These are phyloP conservation scores for Adrianichthys oophorus DNA, from an alignment of 2,797 vertebrate genomes.

Conservation along the genomic window DNA sequence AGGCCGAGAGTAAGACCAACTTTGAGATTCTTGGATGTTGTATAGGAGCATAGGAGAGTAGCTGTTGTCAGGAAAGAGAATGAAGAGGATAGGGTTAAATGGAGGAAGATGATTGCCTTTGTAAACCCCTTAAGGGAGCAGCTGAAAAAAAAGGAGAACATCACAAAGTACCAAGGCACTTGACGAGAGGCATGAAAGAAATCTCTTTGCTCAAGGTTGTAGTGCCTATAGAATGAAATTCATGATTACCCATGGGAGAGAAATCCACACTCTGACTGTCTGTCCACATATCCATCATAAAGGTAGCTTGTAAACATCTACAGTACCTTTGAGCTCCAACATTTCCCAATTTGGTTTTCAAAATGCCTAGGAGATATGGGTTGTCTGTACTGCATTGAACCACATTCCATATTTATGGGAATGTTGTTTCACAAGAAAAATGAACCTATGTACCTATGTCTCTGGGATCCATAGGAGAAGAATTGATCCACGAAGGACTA, in stretches of 20 bases:
- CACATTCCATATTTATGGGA: conserved; percentile 33
- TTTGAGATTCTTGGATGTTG: too few relatives aligned
- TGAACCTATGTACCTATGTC: neutral
- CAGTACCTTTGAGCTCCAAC: conserved; percentile 32
- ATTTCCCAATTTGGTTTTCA: conserved; percentile 43
- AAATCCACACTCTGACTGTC: conserved; percentile 20
- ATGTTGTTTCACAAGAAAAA: conserved; percentile 16
- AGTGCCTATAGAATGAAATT: conserved; percentile 26
- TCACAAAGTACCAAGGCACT: conserved; percentile 13
- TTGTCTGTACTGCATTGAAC: conserved; percentile 37
- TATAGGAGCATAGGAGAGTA: too few relatives aligned
- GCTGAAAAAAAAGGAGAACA: too few relatives aligned
- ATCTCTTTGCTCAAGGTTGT: conserved; percentile 20
- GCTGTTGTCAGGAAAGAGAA: too few relatives aligned
- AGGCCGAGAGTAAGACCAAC: too few relatives aligned
- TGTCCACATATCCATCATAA: conserved; percentile 34
- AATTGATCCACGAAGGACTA: conserved; percentile 23
- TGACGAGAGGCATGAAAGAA: conserved; percentile 29
- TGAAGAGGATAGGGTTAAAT: too few relatives aligned
- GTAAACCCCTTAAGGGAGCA: too few relatives aligned
- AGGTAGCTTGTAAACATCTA: conserved; percentile 25
- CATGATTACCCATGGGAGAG: conserved; percentile 25
- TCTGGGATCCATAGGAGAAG: conserved; percentile 5
- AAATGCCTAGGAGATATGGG: conserved; percentile 25
- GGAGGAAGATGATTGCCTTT: too few relatives aligned